phyloP scores from a whole-genome alignment of 2,113 vertebrate species.

The Ptychochromis oligacanthus region DNA sequence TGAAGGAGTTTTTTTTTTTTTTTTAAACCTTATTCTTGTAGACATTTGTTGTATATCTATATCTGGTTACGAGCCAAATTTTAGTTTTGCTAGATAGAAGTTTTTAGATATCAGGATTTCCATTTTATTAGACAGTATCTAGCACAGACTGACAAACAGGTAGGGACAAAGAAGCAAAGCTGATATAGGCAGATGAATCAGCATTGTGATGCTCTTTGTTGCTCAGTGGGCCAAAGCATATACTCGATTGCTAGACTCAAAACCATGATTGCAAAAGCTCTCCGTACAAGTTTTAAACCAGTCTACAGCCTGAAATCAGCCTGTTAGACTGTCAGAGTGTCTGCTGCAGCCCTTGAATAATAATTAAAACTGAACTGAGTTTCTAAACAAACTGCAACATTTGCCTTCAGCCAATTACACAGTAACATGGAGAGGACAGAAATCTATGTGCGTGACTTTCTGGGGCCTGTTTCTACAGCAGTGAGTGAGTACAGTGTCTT shows the following conservation, averaged over 20 bases:
- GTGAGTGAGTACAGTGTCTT: constrained; percentile 35
- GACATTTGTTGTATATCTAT: too few species aligned
- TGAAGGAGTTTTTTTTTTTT: too few species aligned
- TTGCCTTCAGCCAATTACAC: constrained; percentile 22
- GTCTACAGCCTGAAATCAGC: not conserved
- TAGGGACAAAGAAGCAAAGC: too few species aligned
- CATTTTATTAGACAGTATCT: too few species aligned
- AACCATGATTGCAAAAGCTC: not conserved
- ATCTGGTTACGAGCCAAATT: too few species aligned
- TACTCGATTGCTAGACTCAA: not conserved
- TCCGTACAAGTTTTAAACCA: not conserved
- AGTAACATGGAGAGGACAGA: not conserved
- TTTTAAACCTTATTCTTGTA: too few species aligned
- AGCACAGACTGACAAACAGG: too few species aligned
- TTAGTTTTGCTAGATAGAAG: too few species aligned
- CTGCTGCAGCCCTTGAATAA: constrained; percentile 33
- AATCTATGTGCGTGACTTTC: not conserved
- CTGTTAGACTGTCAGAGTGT: not conserved
- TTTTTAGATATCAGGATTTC: too few species aligned
- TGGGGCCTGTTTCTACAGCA: constrained; percentile 36
- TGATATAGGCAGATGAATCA: too few species aligned
- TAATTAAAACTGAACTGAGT: constrained; percentile 23
- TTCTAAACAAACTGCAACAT: constrained; percentile 38
- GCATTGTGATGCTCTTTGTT: too few species aligned
- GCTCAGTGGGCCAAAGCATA: too few species aligned